Evolutionary conservation across 2,888 invertebrate species (phyloP).

Genomic region (Leucozona laternaria): DNA sequence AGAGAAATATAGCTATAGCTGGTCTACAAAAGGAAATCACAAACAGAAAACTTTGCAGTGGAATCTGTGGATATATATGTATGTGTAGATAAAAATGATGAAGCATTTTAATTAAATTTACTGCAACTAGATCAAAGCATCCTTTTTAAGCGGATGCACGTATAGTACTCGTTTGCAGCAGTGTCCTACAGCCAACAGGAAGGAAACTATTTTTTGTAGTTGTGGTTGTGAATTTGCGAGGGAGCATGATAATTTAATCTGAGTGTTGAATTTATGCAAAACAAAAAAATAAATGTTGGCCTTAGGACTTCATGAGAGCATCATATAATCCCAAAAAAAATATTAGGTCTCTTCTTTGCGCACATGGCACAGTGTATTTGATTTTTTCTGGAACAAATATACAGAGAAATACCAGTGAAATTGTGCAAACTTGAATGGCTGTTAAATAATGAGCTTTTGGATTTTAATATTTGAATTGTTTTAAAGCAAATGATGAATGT

Average conservation of each 20-base stretch:
- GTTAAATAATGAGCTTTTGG: not conserved
- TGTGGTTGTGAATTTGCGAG: not conserved
- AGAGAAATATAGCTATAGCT: not conserved
- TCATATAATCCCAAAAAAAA: not conserved
- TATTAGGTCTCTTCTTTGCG: not conserved
- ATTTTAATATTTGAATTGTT: too few species aligned
- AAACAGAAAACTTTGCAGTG: slow-evolving; percentile 1
- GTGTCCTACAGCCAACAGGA: slow-evolving; percentile 11
- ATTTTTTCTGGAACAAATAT: not conserved
- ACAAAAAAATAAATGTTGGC: not conserved
- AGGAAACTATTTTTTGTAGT: slow-evolving; percentile 4
- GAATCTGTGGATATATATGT: slow-evolving; percentile 1
- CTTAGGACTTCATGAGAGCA: not conserved
- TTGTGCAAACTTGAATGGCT: not conserved
- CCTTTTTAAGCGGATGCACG: slow-evolving; percentile 36
- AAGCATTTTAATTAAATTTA: slow-evolving; percentile 54
- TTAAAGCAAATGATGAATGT: too few species aligned
- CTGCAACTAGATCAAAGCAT: slow-evolving; percentile 55
- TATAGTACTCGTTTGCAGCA: not conserved
- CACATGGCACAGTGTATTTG: not conserved
- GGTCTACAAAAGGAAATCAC: slow-evolving; percentile 9
- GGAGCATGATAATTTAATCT: slow-evolving; percentile 1
- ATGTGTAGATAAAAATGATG: too few species aligned
- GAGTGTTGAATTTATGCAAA: not conserved
- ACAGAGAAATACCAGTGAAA: not conserved